A percentile compares a stretch with the other conserved stretches of the same genome.
Evolutionary conservation across 2,888 invertebrate genomes (phyloP).

Genomic region (Lasius fuliginosus): DNA sequence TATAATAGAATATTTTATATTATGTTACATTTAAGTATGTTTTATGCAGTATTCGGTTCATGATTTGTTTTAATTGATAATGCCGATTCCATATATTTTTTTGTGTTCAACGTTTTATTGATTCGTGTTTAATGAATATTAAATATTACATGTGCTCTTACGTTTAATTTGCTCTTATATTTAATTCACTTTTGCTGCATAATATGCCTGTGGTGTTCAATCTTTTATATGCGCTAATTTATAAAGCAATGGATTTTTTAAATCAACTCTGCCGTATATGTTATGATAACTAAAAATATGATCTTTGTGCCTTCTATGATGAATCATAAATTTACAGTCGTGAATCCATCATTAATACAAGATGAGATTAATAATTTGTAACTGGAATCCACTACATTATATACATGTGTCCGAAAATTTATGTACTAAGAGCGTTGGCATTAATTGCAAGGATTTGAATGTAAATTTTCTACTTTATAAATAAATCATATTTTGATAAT

Average conservation of each 20-base stretch:
- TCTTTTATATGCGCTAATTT: background rate
- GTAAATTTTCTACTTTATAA: conserved; percentile 33
- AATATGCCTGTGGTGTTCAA: background rate
- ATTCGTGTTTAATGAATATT: conserved; percentile 6
- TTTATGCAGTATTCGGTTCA: conserved; percentile 2
- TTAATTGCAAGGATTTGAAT: conserved; percentile 3
- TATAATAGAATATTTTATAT: background rate
- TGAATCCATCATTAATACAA: background rate
- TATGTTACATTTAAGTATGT: conserved; percentile 14
- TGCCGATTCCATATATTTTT: conserved; percentile 14
- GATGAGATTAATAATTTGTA: conserved; percentile 7
- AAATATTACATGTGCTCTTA: conserved; percentile 6
- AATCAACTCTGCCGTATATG: background rate
- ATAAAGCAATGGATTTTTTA: background rate
- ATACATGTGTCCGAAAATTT: background rate
- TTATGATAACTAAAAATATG: background rate
- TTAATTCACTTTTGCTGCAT: background rate
- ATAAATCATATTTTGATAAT: conserved; percentile 36
- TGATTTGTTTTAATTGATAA: conserved; percentile 22
- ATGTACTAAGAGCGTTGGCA: conserved; percentile 12
- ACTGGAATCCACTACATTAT: background rate
- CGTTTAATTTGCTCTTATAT: conserved; percentile 16
- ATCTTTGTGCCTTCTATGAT: background rate
- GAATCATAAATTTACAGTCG: background rate
- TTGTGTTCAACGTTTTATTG: background rate